phyloP scores from a whole-genome alignment of 2,797 vertebrate species.

The Natrix natrix region DNA sequence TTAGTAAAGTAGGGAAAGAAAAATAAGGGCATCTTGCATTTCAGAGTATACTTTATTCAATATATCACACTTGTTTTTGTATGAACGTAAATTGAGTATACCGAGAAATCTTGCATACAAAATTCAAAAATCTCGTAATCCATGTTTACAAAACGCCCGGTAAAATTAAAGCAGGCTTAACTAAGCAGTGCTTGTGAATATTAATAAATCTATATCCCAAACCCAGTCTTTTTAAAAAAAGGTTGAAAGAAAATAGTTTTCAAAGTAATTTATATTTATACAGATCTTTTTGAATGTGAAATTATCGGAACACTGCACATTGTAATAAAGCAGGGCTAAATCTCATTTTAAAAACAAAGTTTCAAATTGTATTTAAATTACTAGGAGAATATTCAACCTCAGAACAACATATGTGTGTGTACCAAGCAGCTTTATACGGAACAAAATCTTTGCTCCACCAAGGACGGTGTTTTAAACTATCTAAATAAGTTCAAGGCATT shows the following conservation, averaged over 20 bases:
- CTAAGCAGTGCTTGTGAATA: constrained; percentile 72
- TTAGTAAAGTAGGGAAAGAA: constrained; percentile 29
- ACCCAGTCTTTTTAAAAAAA: constrained; percentile 69
- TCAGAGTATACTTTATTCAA: constrained; percentile 20
- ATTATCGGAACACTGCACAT: constrained; percentile 22
- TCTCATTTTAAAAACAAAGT: constrained; percentile 7
- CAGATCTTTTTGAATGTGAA: constrained; percentile 65
- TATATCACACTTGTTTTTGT: constrained; percentile 60
- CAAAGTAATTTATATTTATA: constrained; percentile 73
- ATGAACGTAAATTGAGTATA: constrained; percentile 66
- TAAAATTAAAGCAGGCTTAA: constrained; percentile 78
- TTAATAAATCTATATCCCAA: constrained; percentile 73
- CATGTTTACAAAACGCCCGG: constrained; percentile 73
- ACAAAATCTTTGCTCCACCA: neutral
- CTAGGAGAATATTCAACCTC: neutral
- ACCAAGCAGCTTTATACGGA: neutral
- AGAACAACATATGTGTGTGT: neutral
- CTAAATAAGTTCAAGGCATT: neutral
- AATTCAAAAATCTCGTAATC: constrained; percentile 75
- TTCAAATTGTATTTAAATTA: neutral
- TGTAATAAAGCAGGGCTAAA: constrained; percentile 52
- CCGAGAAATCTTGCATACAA: constrained; percentile 66
- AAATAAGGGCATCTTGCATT: constrained; percentile 27
- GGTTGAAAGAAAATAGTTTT: constrained; percentile 71
- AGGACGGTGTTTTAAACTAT: neutral